A percentile compares a stretch with the other conserved stretches of the same genome.
Conservation (phyloP, 1,140 invertebrate genomes). For the Caenorhabditis tropicalis region DNA sequence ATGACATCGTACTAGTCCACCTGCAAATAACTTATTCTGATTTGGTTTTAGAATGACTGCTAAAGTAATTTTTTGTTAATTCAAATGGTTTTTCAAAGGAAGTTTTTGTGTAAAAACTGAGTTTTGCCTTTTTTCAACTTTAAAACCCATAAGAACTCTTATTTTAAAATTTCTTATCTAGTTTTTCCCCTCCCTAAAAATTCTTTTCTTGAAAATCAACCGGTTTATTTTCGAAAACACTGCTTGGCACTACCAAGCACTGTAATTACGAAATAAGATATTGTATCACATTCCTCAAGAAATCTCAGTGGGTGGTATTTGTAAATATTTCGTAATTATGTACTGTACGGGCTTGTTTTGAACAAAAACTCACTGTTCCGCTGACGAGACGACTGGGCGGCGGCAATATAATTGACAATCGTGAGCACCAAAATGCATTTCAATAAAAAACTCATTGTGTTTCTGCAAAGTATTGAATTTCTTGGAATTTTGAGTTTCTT, state of each 20-base stretch:
- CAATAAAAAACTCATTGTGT: not conserved
- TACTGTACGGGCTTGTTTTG: not conserved
- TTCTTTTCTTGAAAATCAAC: not conserved
- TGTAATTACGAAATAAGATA: not conserved
- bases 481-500: too few relatives aligned
- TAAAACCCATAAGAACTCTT: too few relatives aligned
- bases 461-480: not conserved
- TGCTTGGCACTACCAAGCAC: not conserved
- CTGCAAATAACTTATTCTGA: not conserved
- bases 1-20: not conserved
- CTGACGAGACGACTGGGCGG: not conserved
- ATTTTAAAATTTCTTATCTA: too few relatives aligned
- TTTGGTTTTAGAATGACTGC: too few relatives aligned
- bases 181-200: too few relatives aligned
- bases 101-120: too few relatives aligned
- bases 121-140: too few relatives aligned
- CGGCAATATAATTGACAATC: not conserved
- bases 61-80: too few relatives aligned
- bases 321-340: not conserved
- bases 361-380: slow-evolving; percentile 24
- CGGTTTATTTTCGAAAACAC: not conserved
- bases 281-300: not conserved
- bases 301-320: not conserved
- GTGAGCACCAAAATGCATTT: not conserved
- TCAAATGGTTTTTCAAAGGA: too few relatives aligned